Conservation (phyloP, 2,113 vertebrate species). For the Galbula dea region DNA sequence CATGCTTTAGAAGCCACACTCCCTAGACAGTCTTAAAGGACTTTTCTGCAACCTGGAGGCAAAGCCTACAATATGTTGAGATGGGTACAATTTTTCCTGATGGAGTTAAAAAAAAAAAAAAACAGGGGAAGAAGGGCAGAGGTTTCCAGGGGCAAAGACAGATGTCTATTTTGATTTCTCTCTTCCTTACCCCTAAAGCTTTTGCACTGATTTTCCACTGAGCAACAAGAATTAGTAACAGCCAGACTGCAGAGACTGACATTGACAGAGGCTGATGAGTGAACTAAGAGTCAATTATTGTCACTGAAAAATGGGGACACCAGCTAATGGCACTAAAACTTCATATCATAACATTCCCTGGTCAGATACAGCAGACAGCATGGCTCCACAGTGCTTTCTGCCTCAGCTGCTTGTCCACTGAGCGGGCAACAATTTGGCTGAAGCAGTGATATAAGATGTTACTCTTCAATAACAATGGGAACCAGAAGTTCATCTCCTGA, state of each 20-base stretch:
- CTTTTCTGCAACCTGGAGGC: background rate
- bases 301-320: background rate
- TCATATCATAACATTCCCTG: background rate
- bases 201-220: background rate
- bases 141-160: constrained; percentile 21
- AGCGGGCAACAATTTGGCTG: background rate
- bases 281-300: background rate
- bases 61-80: background rate
- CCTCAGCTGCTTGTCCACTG: background rate
- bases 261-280: background rate
- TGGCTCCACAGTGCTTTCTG: background rate
- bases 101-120: background rate
- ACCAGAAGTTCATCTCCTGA: background rate
- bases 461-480: background rate
- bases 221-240: background rate
- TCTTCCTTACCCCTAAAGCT: background rate
- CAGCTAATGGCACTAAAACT: background rate
- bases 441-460: background rate
- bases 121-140: background rate
- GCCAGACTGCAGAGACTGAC: background rate
- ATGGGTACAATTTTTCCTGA: background rate
- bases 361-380: background rate
- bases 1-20: background rate
- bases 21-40: background rate
- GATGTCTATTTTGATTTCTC: background rate